Conservation (phyloP, 2,113 vertebrate species). For the Gavia stellata region DNA sequence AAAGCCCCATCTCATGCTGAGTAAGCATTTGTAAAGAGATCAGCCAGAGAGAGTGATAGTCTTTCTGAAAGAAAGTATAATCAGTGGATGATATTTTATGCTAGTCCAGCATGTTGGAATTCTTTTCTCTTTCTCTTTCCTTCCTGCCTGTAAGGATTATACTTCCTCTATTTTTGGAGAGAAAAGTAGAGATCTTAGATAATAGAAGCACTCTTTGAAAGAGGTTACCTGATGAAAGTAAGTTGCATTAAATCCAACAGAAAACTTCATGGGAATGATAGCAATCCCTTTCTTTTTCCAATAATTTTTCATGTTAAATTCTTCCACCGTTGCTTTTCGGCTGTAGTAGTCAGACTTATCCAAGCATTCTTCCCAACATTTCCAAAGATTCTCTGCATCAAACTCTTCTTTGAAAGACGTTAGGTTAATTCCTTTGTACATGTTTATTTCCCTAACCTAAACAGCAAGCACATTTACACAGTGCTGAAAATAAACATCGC, state of each 20-base stretch:
- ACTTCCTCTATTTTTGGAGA: not conserved
- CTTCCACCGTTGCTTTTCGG: conserved; percentile 50
- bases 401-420: conserved; percentile 79
- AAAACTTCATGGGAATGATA: conserved; percentile 81
- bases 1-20: not conserved
- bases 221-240: conserved; percentile 78
- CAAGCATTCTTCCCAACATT: conserved; percentile 83
- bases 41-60: not conserved
- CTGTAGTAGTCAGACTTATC: conserved; percentile 58
- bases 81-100: not conserved
- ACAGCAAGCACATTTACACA: not conserved
- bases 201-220: not conserved
- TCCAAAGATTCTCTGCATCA: conserved; percentile 70
- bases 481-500: not conserved
- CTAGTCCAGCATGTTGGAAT: not conserved
- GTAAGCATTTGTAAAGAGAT: not conserved
- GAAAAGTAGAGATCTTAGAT: not conserved
- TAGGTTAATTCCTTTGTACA: conserved; percentile 74
- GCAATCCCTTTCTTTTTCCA: conserved; percentile 86
- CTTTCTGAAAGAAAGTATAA: not conserved
- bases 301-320: conserved; percentile 78
- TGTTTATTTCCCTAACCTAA: conserved; percentile 82
- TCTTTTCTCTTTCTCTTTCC: not conserved
- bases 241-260: conserved; percentile 71
- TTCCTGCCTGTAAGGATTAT: not conserved